A percentile compares a stretch with the other conserved stretches of the same genome.
These are phyloP conservation scores for Polyommatus icarus DNA, from an alignment of 2,888 invertebrate species.

Conservation along the genomic window DNA sequence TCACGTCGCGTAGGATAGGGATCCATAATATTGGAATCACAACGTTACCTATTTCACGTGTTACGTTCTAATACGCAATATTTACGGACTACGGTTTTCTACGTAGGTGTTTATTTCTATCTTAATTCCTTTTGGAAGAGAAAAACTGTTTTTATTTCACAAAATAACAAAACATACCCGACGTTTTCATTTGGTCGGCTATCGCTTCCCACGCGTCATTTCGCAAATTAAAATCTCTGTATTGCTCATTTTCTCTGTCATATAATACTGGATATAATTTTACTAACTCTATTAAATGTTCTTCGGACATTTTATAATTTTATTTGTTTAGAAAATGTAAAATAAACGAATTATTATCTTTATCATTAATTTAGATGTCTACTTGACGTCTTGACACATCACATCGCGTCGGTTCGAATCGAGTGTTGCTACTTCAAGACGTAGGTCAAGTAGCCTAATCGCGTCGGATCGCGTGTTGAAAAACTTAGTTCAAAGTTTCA, in stretches of 20 bases:
- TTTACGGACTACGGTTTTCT: too few species aligned
- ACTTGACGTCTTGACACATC: not conserved
- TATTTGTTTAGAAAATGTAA: not conserved
- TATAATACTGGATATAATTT: slow-evolving; percentile 27
- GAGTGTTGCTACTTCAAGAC: not conserved
- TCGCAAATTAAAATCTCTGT: slow-evolving; percentile 25
- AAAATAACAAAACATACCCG: not conserved
- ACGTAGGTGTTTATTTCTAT: not conserved
- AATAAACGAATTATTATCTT: not conserved
- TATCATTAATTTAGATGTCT: not conserved
- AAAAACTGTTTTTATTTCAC: not conserved
- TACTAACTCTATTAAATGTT: slow-evolving; percentile 30
- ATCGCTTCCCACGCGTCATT: slow-evolving; percentile 31
- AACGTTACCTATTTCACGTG: too few species aligned
- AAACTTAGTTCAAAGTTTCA: not conserved
- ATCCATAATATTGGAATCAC: too few species aligned
- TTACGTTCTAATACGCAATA: too few species aligned
- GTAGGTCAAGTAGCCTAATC: not conserved
- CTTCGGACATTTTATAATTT: slow-evolving; percentile 29
- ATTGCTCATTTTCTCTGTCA: slow-evolving; percentile 14
- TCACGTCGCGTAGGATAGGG: too few species aligned
- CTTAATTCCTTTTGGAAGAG: not conserved
- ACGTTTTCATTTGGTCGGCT: slow-evolving; percentile 24
- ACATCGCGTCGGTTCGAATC: not conserved
- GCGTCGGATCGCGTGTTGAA: not conserved